Conservation (phyloP, 2,888 invertebrate genomes). For the Timema podura region DNA sequence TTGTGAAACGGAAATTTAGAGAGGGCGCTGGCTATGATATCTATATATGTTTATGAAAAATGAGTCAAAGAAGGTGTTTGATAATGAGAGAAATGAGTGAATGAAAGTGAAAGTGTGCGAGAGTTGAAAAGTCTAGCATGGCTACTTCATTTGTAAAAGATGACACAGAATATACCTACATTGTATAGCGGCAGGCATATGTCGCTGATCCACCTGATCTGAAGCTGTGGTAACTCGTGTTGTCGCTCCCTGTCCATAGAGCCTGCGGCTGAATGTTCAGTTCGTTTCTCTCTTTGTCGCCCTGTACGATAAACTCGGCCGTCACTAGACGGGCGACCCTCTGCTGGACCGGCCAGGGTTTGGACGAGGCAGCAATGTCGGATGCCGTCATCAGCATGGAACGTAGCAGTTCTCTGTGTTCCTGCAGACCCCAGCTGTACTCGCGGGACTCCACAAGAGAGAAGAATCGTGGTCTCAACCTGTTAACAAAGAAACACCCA, state of each 20-base stretch:
- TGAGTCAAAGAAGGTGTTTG: too few species aligned
- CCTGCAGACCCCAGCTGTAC: constrained; percentile 45
- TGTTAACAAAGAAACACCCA: constrained; percentile 33
- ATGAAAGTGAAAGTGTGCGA: neutral
- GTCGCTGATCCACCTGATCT: constrained; percentile 47
- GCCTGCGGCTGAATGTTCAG: constrained; percentile 51
- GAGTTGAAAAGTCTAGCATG: neutral
- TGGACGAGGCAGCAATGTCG: constrained; percentile 56
- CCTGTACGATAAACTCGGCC: constrained; percentile 51
- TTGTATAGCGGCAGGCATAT: constrained; percentile 49
- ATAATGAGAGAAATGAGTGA: neutral
- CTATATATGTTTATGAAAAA: too few species aligned
- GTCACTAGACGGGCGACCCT: constrained; percentile 51
- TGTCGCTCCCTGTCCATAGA: constrained; percentile 56
- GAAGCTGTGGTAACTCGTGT: constrained; percentile 54
- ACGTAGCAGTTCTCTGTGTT: constrained; percentile 46
- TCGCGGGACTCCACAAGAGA: constrained; percentile 45
- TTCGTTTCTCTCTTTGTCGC: constrained; percentile 50
- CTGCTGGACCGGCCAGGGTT: constrained; percentile 55
- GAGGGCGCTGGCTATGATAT: too few species aligned
- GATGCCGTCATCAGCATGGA: constrained; percentile 55
- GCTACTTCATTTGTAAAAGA: neutral
- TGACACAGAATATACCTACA: constrained; percentile 37
- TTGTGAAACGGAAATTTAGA: too few species aligned
- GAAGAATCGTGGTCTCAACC: constrained; percentile 47